Percentiles rank a stretch among this genome's conserved stretches.
Evolutionary conservation across 1,140 invertebrate genomes (phyloP).

Genomic region (Monochamus saltuarius): DNA sequence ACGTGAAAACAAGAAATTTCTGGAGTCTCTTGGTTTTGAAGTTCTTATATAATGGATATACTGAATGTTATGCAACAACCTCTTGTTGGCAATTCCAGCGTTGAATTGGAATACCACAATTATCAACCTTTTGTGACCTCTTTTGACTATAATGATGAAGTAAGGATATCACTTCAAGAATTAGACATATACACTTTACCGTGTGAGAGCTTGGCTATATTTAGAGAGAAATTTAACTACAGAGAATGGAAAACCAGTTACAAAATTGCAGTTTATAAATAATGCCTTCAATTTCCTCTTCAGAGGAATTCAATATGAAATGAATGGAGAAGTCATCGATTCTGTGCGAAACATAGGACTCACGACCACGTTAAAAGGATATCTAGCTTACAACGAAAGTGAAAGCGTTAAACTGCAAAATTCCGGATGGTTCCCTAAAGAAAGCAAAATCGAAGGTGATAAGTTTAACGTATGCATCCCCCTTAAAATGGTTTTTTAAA

Average conservation of each 20-base stretch:
- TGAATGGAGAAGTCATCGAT: constrained; percentile 53
- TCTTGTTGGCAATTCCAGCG: not conserved
- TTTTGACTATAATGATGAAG: constrained; percentile 15
- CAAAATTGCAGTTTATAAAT: constrained; percentile 43
- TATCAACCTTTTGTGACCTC: constrained; percentile 12
- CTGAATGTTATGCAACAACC: constrained; percentile 16
- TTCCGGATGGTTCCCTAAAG: constrained; percentile 38
- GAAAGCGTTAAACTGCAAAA: constrained; percentile 37
- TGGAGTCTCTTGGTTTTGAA: constrained; percentile 17
- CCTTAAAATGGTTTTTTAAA: constrained; percentile 51
- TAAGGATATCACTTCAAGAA: constrained; percentile 15
- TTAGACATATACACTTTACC: constrained; percentile 19
- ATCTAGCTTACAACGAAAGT: constrained; percentile 34
- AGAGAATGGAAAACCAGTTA: constrained; percentile 19
- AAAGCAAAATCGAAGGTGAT: constrained; percentile 12
- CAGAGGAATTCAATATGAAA: constrained; percentile 53
- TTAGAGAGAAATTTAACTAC: constrained; percentile 37
- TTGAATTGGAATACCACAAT: constrained; percentile 12
- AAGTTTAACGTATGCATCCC: constrained; percentile 50
- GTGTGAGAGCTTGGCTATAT: constrained; percentile 11
- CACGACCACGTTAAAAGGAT: constrained; percentile 50
- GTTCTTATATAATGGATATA: constrained; percentile 24
- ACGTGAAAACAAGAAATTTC: constrained; percentile 15
- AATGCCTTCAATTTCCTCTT: constrained; percentile 51
- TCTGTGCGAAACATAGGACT: constrained; percentile 48